Percentiles rank a stretch among this genome's conserved stretches.
These are phyloP conservation scores for Gymnogyps californianus DNA, from an alignment of 2,113 vertebrate genomes.

Conservation along the genomic window DNA sequence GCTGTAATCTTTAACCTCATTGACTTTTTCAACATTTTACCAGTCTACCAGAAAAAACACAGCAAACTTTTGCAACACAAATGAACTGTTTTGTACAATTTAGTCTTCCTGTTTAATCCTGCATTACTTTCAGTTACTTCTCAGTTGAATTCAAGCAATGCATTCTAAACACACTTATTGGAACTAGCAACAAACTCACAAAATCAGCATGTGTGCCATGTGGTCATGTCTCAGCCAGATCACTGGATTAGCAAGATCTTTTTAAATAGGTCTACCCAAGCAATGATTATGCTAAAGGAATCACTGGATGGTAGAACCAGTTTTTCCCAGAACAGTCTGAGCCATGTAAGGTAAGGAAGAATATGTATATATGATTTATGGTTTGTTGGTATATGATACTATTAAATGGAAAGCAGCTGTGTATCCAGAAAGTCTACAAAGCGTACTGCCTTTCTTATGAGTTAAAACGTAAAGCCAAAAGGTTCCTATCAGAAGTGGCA, in stretches of 20 bases:
- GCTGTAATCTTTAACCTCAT: not conserved
- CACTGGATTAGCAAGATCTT: constrained; percentile 33
- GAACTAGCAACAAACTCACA: not conserved
- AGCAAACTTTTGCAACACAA: not conserved
- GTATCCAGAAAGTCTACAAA: not conserved
- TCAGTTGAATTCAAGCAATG: not conserved
- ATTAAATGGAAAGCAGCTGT: not conserved
- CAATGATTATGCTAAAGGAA: constrained; percentile 41
- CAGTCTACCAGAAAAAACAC: not conserved
- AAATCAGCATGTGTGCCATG: not conserved
- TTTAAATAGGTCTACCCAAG: constrained; percentile 23
- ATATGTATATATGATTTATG: not conserved
- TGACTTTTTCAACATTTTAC: not conserved
- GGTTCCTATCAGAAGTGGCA: not conserved
- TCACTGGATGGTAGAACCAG: constrained; percentile 59
- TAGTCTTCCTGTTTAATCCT: not conserved
- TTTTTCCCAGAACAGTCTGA: constrained; percentile 36
- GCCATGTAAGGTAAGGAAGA: constrained; percentile 33
- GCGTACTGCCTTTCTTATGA: accelerated
- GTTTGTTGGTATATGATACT: not conserved
- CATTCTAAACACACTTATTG: not conserved
- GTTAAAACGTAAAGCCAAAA: not conserved
- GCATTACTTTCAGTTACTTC: not conserved
- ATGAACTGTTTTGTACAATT: not conserved
- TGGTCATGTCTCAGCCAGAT: not conserved